A percentile compares a stretch with the other conserved stretches of the same genome.
Conservation (phyloP, 1,140 invertebrate genomes). For the Neotoxoptera formosana region DNA sequence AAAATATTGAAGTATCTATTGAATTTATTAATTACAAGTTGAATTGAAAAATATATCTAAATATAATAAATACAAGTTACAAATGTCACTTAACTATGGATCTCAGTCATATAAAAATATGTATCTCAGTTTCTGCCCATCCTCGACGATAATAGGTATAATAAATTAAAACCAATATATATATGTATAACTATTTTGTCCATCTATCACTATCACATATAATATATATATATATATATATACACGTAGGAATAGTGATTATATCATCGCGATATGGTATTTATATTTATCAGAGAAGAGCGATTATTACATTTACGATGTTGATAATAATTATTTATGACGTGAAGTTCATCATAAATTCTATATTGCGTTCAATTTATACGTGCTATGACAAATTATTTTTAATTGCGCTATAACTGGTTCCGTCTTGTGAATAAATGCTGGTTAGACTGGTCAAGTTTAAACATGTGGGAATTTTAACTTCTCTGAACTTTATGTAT, state of each 20-base stretch:
- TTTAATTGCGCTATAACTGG: background rate
- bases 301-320: background rate
- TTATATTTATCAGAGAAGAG: background rate
- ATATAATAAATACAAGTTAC: background rate
- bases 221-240: background rate
- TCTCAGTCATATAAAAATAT: too few species aligned
- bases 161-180: background rate
- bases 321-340: background rate
- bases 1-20: background rate
- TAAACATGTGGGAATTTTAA: slow-evolving; percentile 15
- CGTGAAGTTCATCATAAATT: background rate
- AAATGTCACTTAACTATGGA: too few species aligned
- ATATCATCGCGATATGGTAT: background rate
- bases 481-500: background rate
- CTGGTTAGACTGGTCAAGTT: background rate
- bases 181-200: background rate
- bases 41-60: background rate
- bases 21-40: background rate
- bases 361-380: background rate
- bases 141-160: too few species aligned
- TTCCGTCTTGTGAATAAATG: background rate
- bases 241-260: background rate
- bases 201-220: too few species aligned
- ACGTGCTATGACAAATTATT: background rate
- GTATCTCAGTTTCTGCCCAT: too few species aligned